Evolutionary conservation across 2,113 vertebrate species (phyloP).

Genomic region (Apaloderma vittatum): DNA sequence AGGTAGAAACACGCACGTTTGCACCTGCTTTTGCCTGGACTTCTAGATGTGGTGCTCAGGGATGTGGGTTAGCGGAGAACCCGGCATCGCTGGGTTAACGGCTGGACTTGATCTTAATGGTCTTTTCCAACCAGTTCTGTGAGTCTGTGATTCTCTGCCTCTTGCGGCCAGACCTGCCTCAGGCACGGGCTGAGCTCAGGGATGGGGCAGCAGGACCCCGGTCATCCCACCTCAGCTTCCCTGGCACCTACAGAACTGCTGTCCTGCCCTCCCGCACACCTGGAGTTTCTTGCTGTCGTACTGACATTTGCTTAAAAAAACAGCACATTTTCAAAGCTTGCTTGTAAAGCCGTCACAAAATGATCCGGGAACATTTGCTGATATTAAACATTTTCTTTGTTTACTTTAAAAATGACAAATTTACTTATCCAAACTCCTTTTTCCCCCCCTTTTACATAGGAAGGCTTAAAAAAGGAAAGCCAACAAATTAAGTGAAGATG

Average conservation of each 20-base stretch:
- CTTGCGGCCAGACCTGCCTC: neutral
- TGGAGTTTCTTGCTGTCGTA: neutral
- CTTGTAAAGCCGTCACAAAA: neutral
- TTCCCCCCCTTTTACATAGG: neutral
- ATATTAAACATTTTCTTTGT: neutral
- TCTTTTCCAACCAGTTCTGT: too few relatives aligned
- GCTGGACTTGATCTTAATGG: too few relatives aligned
- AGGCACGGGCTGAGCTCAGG: neutral
- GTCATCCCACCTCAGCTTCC: neutral
- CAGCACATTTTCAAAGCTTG: neutral
- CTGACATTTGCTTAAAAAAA: neutral
- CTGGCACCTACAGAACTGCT: accelerated
- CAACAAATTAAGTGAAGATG: neutral
- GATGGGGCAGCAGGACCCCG: neutral
- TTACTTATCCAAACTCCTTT: neutral
- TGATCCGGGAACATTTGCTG: neutral
- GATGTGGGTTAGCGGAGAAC: too few relatives aligned
- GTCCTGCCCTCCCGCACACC: neutral
- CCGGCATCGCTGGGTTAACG: too few relatives aligned
- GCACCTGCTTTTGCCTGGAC: neutral
- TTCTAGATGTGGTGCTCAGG: too few relatives aligned
- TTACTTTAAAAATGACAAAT: neutral
- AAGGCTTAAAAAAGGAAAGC: neutral
- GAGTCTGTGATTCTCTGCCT: too few relatives aligned
- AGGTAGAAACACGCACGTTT: neutral